These are phyloP conservation scores for Schrankia costaestrigalis DNA, from an alignment of 2,888 invertebrate species.

Conservation along the genomic window DNA sequence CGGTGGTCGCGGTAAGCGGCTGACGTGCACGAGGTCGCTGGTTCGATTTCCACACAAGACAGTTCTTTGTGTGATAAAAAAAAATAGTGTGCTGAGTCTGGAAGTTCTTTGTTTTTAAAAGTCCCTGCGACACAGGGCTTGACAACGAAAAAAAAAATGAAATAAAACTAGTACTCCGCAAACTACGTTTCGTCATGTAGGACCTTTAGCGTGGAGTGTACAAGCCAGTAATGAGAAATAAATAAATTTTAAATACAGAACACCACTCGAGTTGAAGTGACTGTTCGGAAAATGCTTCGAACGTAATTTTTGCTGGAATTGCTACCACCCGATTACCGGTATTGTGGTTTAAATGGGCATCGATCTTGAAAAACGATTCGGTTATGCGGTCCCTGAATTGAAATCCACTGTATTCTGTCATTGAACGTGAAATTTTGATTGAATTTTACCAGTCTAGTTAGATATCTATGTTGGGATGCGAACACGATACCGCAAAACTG, in stretches of 20 bases:
- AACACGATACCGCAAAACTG: constrained; percentile 9
- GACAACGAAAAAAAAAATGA: no score
- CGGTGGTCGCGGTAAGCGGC: no score
- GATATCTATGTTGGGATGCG: constrained; percentile 14
- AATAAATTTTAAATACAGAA: constrained; percentile 27
- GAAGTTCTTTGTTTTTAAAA: no score
- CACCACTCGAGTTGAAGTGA: constrained; percentile 23
- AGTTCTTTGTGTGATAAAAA: no score
- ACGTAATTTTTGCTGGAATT: constrained; percentile 44
- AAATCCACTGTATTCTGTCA: constrained; percentile 35
- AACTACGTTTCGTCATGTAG: no score
- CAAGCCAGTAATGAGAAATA: constrained; percentile 6
- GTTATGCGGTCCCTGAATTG: constrained; percentile 35
- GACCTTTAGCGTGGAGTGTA: no score
- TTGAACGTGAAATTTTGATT: constrained; percentile 36
- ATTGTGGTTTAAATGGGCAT: constrained; percentile 58
- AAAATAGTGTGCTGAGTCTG: no score
- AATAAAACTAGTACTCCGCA: no score
- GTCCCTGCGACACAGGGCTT: no score
- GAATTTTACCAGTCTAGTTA: constrained; percentile 31
- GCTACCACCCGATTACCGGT: constrained; percentile 53
- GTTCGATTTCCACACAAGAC: no score
- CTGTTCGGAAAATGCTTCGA: constrained; percentile 31
- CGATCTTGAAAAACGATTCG: constrained; percentile 63
- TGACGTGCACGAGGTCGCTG: no score